Conservation (phyloP, 2,888 invertebrate genomes). For the Idaea aversata region DNA sequence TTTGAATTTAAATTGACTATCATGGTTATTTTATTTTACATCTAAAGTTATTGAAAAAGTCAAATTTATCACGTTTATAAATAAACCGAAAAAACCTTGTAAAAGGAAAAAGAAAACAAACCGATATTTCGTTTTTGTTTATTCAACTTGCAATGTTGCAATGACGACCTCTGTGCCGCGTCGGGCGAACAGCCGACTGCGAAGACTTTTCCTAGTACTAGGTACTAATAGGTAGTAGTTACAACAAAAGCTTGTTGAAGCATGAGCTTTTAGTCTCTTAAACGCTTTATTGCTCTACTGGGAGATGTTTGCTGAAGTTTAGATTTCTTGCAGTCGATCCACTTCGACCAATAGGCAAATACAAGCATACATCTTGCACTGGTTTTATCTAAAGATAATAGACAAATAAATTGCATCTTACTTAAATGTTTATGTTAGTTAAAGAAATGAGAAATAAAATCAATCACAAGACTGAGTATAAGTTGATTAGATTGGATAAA, state of each 20-base stretch:
- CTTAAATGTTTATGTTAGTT: background rate
- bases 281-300: constrained; percentile 40
- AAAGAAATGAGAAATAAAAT: background rate
- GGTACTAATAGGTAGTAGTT: constrained; percentile 6
- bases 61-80: too few relatives aligned
- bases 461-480: background rate
- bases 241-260: constrained; percentile 25
- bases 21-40: too few relatives aligned
- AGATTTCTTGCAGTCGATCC: constrained; percentile 37
- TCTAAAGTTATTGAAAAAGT: too few relatives aligned
- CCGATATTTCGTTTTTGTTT: too few relatives aligned
- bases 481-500: background rate
- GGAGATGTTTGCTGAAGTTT: constrained; percentile 37
- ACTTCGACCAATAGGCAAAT: constrained; percentile 35
- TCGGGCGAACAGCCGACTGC: too few relatives aligned
- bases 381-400: background rate
- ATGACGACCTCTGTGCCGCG: too few relatives aligned
- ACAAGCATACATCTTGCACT: constrained; percentile 27
- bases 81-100: too few relatives aligned
- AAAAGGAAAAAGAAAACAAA: too few relatives aligned
- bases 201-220: background rate
- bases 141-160: too few relatives aligned
- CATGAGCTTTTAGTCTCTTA: constrained; percentile 32
- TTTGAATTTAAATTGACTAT: too few relatives aligned
- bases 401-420: background rate